These are phyloP conservation scores for Coptodon rendalli DNA, from an alignment of 2,113 vertebrate genomes.

Conservation along the genomic window DNA sequence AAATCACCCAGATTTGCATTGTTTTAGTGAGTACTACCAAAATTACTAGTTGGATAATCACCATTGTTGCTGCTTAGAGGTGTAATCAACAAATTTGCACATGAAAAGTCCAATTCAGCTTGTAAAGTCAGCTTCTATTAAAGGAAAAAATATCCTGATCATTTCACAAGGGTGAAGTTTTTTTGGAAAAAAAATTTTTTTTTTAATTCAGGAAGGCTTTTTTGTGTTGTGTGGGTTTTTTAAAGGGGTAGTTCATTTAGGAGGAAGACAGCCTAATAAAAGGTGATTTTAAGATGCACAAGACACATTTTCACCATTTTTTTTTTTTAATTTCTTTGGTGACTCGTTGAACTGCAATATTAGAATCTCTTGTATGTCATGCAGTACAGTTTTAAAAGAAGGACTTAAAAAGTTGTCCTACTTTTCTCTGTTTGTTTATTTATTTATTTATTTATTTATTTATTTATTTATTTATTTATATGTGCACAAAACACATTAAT, in stretches of 20 bases:
- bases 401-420: not conserved
- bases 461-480: accelerated
- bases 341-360: not conserved
- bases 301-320: not conserved
- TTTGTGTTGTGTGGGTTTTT: not conserved
- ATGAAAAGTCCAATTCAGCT: not conserved
- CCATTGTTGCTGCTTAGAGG: not conserved
- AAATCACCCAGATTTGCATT: not conserved
- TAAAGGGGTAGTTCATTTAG: not conserved
- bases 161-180: not conserved
- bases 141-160: not conserved
- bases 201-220: not conserved
- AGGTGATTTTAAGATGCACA: not conserved
- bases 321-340: not conserved
- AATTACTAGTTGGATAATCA: not conserved
- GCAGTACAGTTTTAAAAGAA: not conserved
- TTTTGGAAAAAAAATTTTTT: too few relatives aligned
- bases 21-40: not conserved
- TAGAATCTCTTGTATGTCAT: not conserved
- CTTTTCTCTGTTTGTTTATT: not conserved
- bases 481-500: not conserved
- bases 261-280: not conserved
- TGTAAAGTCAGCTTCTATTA: not conserved
- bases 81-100: not conserved
- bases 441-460: not conserved